Evolutionary conservation across 2,888 invertebrate genomes (phyloP).

Genomic region (Andrena praecox): DNA sequence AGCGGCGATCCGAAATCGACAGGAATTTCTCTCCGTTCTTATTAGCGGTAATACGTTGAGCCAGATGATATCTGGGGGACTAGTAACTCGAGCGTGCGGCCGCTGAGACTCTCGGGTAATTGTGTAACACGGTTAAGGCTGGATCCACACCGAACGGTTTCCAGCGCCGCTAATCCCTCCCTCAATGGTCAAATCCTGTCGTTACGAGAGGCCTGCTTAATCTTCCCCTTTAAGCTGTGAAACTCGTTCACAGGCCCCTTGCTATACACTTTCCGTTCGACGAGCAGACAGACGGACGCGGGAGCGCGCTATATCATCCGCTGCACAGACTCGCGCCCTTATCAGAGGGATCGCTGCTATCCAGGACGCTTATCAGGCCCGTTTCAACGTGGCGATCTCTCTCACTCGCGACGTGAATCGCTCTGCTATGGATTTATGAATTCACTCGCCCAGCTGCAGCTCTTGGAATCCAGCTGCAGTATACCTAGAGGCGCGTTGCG

Average conservation of each 20-base stretch:
- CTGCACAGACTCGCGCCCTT: neutral
- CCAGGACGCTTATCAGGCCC: slow-evolving; percentile 1
- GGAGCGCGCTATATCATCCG: slow-evolving; percentile 30
- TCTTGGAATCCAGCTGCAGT: neutral
- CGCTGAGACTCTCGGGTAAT: slow-evolving; percentile 62
- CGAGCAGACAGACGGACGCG: slow-evolving; percentile 17
- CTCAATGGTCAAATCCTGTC: slow-evolving; percentile 72
- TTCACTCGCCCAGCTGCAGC: neutral
- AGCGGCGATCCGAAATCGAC: slow-evolving; percentile 52
- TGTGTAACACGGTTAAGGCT: slow-evolving; percentile 72
- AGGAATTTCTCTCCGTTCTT: slow-evolving; percentile 70
- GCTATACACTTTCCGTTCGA: slow-evolving; percentile 39
- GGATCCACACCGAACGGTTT: slow-evolving; percentile 67
- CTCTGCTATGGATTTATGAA: slow-evolving; percentile 14
- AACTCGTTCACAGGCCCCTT: slow-evolving; percentile 58
- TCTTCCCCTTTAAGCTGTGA: slow-evolving; percentile 68
- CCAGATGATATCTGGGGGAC: slow-evolving; percentile 41
- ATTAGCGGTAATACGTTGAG: slow-evolving; percentile 75
- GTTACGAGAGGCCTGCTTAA: slow-evolving; percentile 69
- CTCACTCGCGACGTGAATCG: slow-evolving; percentile 1
- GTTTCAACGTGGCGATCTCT: slow-evolving; percentile 5
- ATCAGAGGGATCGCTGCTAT: slow-evolving; percentile 4
- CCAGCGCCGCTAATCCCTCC: slow-evolving; percentile 64
- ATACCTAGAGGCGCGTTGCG: neutral
- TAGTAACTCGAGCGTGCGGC: slow-evolving; percentile 58